Conservation (phyloP, 35 echinoderm and acorn worm genomes). For the Stichopus chloronotus region DNA sequence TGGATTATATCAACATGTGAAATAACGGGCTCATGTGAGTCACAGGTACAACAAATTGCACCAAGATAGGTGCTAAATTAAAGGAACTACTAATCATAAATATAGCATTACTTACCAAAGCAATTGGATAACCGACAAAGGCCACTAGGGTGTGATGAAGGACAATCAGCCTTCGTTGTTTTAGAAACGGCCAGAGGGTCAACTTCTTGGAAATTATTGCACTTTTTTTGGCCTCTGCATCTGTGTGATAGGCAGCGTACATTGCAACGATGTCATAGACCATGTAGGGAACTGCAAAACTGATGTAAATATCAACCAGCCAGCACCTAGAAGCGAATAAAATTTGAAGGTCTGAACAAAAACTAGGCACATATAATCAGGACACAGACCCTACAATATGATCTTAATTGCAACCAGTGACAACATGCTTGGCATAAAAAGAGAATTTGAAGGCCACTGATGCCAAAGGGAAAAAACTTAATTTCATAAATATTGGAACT, state of each 20-base stretch:
- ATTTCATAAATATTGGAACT: too few relatives aligned
- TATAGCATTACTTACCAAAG: constrained; percentile 53
- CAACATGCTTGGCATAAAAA: too few relatives aligned
- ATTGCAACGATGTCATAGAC: constrained; percentile 70
- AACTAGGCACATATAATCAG: too few relatives aligned
- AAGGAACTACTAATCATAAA: too few relatives aligned
- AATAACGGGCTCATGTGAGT: too few relatives aligned
- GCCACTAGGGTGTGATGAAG: constrained; percentile 49
- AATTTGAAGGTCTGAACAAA: not conserved
- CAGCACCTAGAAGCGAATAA: constrained; percentile 21
- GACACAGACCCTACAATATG: too few relatives aligned
- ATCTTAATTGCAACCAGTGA: too few relatives aligned
- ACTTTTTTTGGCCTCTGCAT: constrained; percentile 23
- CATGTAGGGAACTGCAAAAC: constrained; percentile 67
- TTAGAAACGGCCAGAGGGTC: not conserved
- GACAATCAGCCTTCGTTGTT: constrained; percentile 19
- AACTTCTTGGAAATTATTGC: not conserved
- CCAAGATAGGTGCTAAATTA: too few relatives aligned
- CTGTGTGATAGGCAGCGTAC: constrained; percentile 41
- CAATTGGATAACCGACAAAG: constrained; percentile 55
- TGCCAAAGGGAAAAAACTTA: too few relatives aligned
- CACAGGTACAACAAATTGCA: too few relatives aligned
- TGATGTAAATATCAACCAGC: constrained; percentile 55
- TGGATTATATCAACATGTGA: too few relatives aligned
- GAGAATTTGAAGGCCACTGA: too few relatives aligned